A percentile compares a stretch with the other conserved stretches of the same genome.
phyloP scores from a whole-genome alignment of 2,888 invertebrate genomes.

The Eudasyphora cyanicolor region DNA sequence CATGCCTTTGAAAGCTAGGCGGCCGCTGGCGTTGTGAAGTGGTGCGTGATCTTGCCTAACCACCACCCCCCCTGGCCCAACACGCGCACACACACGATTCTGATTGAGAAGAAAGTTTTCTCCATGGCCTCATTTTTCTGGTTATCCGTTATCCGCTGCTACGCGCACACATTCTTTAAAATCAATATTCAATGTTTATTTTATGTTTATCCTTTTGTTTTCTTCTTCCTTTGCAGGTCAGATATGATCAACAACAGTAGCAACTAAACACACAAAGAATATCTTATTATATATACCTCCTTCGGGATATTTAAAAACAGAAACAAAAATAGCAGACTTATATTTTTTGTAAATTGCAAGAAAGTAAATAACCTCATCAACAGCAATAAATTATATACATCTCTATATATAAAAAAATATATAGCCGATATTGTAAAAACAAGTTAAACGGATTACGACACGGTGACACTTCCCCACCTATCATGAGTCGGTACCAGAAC shows the following conservation, averaged over 20 bases:
- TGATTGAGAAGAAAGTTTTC: not conserved
- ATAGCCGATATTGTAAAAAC: not conserved
- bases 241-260: not conserved
- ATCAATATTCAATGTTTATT: not conserved
- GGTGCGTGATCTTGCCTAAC: no score
- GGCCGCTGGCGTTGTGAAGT: not conserved
- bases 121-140: conserved; percentile 8
- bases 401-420: not conserved
- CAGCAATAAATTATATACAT: not conserved
- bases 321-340: no score
- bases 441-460: not conserved
- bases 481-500: conserved; percentile 68
- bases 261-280: not conserved
- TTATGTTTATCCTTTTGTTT: conserved; percentile 2
- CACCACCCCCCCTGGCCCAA: not conserved
- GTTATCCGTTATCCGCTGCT: not conserved
- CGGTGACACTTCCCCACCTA: not conserved
- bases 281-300: no score
- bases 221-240: not conserved
- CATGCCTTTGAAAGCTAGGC: not conserved
- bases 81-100: not conserved
- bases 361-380: no score
- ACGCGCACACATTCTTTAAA: no score
- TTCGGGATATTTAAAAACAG: no score
- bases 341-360: no score